These are phyloP conservation scores for Charanyca ferruginea DNA, from an alignment of 2,888 invertebrate genomes.

Conservation along the genomic window DNA sequence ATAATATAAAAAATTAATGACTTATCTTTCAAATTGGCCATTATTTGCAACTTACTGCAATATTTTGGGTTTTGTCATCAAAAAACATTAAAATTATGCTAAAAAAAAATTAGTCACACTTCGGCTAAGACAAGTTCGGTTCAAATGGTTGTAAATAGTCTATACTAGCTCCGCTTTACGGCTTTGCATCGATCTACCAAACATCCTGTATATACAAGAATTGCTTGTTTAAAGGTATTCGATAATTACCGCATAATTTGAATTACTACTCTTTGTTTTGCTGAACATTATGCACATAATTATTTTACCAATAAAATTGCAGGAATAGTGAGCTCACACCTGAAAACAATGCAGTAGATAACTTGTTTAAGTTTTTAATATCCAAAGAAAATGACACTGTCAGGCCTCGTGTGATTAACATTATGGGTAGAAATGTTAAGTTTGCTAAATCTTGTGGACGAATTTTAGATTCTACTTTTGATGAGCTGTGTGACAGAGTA, in stretches of 20 bases:
- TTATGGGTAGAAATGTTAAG: constrained; percentile 96
- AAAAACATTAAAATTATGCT: no score
- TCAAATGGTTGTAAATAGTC: no score
- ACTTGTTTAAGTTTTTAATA: constrained; percentile 96
- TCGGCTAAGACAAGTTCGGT: no score
- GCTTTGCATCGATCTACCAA: no score
- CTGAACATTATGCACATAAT: background rate
- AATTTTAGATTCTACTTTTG: constrained; percentile 96
- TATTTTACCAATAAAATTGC: constrained; percentile 66
- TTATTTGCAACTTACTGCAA: no score
- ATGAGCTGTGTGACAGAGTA: constrained; percentile 97
- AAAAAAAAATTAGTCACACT: no score
- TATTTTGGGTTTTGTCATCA: no score
- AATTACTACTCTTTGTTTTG: background rate
- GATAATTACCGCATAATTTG: constrained; percentile 1
- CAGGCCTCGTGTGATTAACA: constrained; percentile 95
- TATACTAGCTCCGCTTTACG: no score
- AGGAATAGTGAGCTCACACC: constrained; percentile 92
- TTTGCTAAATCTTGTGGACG: constrained; percentile 98
- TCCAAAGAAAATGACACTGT: constrained; percentile 97
- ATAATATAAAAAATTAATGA: no score
- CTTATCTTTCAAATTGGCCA: no score
- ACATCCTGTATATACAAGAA: no score
- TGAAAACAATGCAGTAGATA: constrained; percentile 93
- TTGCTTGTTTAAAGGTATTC: no score